A percentile compares a stretch with the other conserved stretches of the same genome.
Conservation (phyloP, 2,888 invertebrate species). For the Drosophila dives region DNA sequence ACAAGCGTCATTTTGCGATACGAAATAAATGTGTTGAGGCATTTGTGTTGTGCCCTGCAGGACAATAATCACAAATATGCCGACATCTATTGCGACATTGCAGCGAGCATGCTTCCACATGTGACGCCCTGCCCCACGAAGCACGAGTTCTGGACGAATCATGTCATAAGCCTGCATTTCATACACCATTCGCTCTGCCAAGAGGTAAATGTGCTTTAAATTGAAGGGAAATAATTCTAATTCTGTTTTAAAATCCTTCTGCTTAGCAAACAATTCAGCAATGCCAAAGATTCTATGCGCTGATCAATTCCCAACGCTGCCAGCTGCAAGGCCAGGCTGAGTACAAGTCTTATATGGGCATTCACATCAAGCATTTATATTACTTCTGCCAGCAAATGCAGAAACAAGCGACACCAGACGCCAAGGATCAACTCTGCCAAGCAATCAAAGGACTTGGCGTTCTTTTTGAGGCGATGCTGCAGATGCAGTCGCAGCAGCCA, state of each 20-base stretch:
- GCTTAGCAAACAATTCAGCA: slow-evolving; percentile 53
- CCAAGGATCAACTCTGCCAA: slow-evolving; percentile 22
- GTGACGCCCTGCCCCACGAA: slow-evolving; percentile 49
- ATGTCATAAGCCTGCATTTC: slow-evolving; percentile 66
- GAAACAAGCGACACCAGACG: slow-evolving; percentile 26
- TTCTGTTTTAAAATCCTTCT: background rate
- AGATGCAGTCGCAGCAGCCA: slow-evolving; percentile 26
- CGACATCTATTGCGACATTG: slow-evolving; percentile 69
- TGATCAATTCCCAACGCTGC: slow-evolving; percentile 49
- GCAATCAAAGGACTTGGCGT: slow-evolving; percentile 53
- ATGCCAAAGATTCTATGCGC: slow-evolving; percentile 57
- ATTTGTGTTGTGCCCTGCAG: slow-evolving; percentile 58
- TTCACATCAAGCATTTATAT: slow-evolving; percentile 66
- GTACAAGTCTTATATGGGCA: slow-evolving; percentile 58
- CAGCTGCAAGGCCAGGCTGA: slow-evolving; percentile 62
- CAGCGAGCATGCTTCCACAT: slow-evolving; percentile 53
- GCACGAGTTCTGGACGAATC: slow-evolving; percentile 64
- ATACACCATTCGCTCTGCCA: slow-evolving; percentile 62
- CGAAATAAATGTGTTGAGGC: slow-evolving; percentile 53
- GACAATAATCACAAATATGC: slow-evolving; percentile 59
- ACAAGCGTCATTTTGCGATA: slow-evolving; percentile 49
- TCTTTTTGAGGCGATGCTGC: slow-evolving; percentile 63
- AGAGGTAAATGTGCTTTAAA: slow-evolving; percentile 49
- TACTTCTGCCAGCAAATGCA: slow-evolving; percentile 44
- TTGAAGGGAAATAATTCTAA: background rate